Evolutionary conservation across 1,140 invertebrate genomes (phyloP), one percentile per base, ranked within the genome.

Genomic region (Drosophila rhopaloa): DNA sequence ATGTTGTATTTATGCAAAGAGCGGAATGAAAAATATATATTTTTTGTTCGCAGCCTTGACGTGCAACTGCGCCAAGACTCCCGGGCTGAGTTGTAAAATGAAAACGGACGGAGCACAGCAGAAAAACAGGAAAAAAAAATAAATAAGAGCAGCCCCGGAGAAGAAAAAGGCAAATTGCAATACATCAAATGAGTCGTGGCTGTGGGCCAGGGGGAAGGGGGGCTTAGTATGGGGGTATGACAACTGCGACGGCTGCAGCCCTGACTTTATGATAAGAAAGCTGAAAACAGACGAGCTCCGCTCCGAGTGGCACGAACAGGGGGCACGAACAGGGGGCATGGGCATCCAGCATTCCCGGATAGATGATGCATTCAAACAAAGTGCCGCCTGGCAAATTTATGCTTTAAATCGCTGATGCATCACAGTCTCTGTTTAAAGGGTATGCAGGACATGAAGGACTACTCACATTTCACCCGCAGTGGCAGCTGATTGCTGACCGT

Each of bases 391-490:
- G 66, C 75, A 78, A 79, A 79, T 79, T 79, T 78, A 76, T 77
- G 65, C 74, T 70, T 67, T 51, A 76, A 76, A 76, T 76, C 73
- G 73, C 73, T 76, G 73, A 76, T 65, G 72, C 73, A 58, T 62
- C 73, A 66, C 73, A 47, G 65, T 68, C 44, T 43, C 60, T 51
- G 65, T 44, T 68, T 66, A 53, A 66, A 48, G 41, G 60, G 24
- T 14, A 35, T 29, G 19, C 11, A 4, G 37, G 13, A 7, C n/a
- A 24, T 9, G 16, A 32, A 14, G 27, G 16, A 37, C 5, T 85
- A 96, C 96, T 97, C 93, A 97, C 96, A 97, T 94, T 97, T 97
- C 14, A 98, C 96, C 68, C 96, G 94, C 68, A 98, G 94, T 27
- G 94, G 94, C 35, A 97, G 94, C 58, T 96, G 95, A 85, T 96